These are phyloP conservation scores for Lycorma delicatula DNA, from an alignment of 1,140 invertebrate species.

Conservation along the genomic window DNA sequence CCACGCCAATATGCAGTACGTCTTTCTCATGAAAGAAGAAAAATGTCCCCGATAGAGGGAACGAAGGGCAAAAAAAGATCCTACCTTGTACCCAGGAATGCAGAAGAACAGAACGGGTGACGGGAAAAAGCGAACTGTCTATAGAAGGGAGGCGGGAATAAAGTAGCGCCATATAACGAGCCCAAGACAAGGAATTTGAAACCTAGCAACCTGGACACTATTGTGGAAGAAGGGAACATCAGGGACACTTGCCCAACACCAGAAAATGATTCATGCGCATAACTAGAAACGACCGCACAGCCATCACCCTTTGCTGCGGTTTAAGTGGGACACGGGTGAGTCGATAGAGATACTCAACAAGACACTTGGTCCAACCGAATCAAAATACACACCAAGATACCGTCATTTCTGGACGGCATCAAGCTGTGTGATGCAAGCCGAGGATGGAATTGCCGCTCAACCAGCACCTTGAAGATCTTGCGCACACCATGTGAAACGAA, in stretches of 20 bases:
- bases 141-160: no score
- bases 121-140: no score
- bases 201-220: no score
- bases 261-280: slow-evolving; percentile 29
- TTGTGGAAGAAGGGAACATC: slow-evolving; percentile 27
- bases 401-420: background rate
- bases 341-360: slow-evolving; percentile 1
- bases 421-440: background rate
- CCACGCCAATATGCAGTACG: no score
- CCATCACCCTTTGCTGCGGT: slow-evolving; percentile 29
- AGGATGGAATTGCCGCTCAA: background rate
- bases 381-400: background rate
- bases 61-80: no score
- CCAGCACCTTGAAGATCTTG: background rate
- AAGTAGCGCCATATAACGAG: no score
- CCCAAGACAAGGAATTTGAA: no score
- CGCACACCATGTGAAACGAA: background rate
- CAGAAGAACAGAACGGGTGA: no score
- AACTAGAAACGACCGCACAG: slow-evolving; percentile 22
- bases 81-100: no score
- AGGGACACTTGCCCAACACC: slow-evolving; percentile 25
- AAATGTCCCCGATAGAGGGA: no score
- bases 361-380: background rate
- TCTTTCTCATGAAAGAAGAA: no score
- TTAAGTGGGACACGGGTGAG: slow-evolving; percentile 33